Conservation (phyloP, 2,888 invertebrate species). For the Drosophila subquinaria region DNA sequence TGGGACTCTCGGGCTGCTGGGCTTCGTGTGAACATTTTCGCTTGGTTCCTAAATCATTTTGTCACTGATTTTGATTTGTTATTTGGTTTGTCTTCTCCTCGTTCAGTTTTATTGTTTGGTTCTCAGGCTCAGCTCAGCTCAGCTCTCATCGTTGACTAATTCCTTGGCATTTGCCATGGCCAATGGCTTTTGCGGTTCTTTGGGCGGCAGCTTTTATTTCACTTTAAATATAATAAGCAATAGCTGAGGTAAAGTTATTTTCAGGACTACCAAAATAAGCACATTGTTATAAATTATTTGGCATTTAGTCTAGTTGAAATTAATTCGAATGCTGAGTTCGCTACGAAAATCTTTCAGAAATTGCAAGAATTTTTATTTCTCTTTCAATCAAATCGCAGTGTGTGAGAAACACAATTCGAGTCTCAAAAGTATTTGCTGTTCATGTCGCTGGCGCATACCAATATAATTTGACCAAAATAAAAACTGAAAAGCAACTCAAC, state of each 20-base stretch:
- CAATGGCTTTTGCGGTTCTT: conserved; percentile 23
- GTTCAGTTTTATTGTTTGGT: conserved; percentile 63
- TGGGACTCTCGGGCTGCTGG: conserved; percentile 47
- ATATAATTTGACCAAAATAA: conserved; percentile 45
- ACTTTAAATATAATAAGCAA: neutral
- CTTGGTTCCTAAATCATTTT: conserved; percentile 79
- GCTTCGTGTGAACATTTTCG: conserved; percentile 76
- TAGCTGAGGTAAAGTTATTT: neutral
- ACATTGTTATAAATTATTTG: conserved; percentile 3
- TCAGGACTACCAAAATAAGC: neutral
- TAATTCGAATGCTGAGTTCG: neutral
- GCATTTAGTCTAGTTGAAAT: conserved; percentile 1
- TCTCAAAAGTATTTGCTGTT: conserved; percentile 46
- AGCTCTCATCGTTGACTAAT: conserved; percentile 47
- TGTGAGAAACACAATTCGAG: conserved; percentile 18
- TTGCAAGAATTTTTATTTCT: conserved; percentile 51
- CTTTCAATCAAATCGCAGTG: conserved; percentile 30
- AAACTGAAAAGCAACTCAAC: conserved; percentile 33
- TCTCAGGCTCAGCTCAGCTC: conserved; percentile 62
- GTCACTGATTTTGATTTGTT: conserved; percentile 79
- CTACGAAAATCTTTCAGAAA: conserved; percentile 9
- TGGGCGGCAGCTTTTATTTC: conserved; percentile 20
- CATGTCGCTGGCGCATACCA: conserved; percentile 56
- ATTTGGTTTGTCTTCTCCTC: conserved; percentile 61
- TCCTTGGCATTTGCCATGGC: conserved; percentile 45